Evolutionary conservation across 2,113 vertebrate genomes (phyloP).

Genomic region (Thunnus thynnus): DNA sequence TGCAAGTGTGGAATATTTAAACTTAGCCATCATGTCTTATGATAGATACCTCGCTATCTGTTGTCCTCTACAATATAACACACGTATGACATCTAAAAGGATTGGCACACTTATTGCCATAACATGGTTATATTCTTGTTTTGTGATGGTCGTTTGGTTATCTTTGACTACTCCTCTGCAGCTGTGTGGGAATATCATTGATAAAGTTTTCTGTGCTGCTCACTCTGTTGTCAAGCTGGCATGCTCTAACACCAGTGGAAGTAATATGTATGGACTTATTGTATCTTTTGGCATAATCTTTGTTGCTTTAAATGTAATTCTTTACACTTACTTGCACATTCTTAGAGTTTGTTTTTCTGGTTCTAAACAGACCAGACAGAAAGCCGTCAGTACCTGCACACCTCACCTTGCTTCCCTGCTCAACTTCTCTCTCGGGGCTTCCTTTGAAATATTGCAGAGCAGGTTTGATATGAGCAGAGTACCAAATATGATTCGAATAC

Average conservation of each 20-base stretch:
- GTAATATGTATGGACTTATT: background rate
- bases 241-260: background rate
- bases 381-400: constrained; percentile 44
- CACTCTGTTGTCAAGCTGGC: background rate
- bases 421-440: constrained; percentile 18
- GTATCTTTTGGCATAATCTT: no score
- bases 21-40: no score
- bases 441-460: constrained; percentile 15
- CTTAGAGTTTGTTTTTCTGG: constrained; percentile 34
- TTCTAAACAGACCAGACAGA: constrained; percentile 33
- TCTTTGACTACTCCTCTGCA: no score
- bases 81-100: no score
- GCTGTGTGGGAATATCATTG: no score
- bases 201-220: no score
- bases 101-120: background rate
- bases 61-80: no score
- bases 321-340: constrained; percentile 31
- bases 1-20: no score
- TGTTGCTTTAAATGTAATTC: background rate
- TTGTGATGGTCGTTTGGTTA: no score
- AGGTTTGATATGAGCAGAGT: constrained; percentile 22
- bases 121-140: background rate
- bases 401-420: constrained; percentile 53
- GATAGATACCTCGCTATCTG: no score
- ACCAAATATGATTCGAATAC: no score